Base-by-base conservation (phyloP, 2,113 vertebrate genomes). In the Nothoprocta perdicaria region DNA sequence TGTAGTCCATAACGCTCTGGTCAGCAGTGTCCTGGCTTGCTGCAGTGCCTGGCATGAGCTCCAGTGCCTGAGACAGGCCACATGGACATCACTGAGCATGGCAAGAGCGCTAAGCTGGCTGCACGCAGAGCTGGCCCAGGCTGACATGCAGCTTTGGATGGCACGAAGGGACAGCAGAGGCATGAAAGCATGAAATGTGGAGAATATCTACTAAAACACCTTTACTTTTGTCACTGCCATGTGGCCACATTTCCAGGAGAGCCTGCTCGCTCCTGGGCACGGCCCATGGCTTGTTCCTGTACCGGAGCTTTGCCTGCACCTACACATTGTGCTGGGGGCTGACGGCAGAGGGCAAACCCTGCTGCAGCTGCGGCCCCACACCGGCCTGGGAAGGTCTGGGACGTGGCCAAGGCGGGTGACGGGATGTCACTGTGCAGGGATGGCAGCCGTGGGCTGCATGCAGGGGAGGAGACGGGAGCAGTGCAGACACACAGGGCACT, bases 141-240 rank as follows among this genome's bases (percentile, higher is more conserved):
- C 0, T 0, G 45, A 40, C 31, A 35, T 4, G 22, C n/a, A 48
- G 86, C 31, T 2, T 22, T 33, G 45, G 6, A 29, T 40, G 27
- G 31, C 5, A 12, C 3, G 1, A 10, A 58, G 48, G 26, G 31
- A 46, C 58, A 68, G 75, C 74, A 68, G 58, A 43, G 31, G 23
- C 33, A 43, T 2, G 3, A 35, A 29, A 18, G 23, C 33, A 43
- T 2, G 3, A 35, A 29, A 18, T 18, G 1, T 31, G 46, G 52
- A 40, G 43, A 27, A 27, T 4, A 73, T 10, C 29, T 33, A 12
- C n/a, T 31, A 27, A 55, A 85, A 62, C 27, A 52, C 17, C 45
- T 53, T n/a, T 52, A 26, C 10, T 10, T 48, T 50, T 24, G 38
- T 15, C 58, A 43, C 12, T 2, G 58, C 53, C 33, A 74, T 2